Base-by-base conservation (phyloP, 2,113 vertebrate species). In the Chlorocebus sabaeus region DNA sequence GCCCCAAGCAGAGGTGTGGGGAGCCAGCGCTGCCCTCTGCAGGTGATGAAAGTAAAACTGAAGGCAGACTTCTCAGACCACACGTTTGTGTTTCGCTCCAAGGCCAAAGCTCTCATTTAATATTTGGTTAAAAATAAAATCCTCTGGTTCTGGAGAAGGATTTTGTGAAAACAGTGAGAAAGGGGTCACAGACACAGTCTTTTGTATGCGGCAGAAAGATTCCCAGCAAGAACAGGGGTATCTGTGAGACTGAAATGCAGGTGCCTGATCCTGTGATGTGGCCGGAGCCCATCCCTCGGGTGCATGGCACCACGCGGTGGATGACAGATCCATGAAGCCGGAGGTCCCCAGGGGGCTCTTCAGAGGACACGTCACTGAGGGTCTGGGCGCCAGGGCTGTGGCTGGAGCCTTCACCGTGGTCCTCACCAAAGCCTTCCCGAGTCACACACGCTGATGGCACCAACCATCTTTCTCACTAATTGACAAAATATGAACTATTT, bases 381-480 rank as follows among this genome's bases (percentile, higher is more conserved):
- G 72, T 82, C 87, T 84, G 90, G 96, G 83, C 68, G 14, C 23
- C 50, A 91, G 70, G 86, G 76, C 89, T 98, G 93, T 90, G 75
- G 90, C 94, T 91, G 94, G 64, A 97, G 27, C 95, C 93, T 97
- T 93, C 75, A 43, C 79, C 76, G 93, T 48, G 14, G 45, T 94
- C 91, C 97, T 76, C 84, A 68, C 96, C 59, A 13, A 97, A 82
- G 43, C 86, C 88, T 97, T 98, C 97, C 96, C 38, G 95, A 93
- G 87, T 57, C 94, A 82, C 84, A 13, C n/a, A 59, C 14, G 11
- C 95, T 93, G 95, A 91, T 93, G 93, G 96, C 97, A 89, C 50
- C 79, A 94, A 95, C 98, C 95, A 61, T 98, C 98, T 98, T 98
- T 98, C 98, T 98, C 98, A 88, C 98, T 98, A 97, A 98, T 97